Evolutionary conservation across 2,888 invertebrate genomes (phyloP).

Genomic region (Alsophila aescularia): DNA sequence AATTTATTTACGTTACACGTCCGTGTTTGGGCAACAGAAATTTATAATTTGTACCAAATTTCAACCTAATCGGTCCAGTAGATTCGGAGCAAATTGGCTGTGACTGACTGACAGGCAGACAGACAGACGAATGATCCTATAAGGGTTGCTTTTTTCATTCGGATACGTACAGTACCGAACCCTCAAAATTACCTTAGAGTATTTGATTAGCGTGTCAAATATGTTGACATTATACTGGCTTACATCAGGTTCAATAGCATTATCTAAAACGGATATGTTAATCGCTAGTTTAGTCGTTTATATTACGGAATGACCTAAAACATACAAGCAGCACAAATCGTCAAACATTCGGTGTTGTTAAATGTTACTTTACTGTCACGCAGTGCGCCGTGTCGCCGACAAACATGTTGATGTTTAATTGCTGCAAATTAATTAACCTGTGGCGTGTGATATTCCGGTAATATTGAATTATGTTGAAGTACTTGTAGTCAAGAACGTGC

Average conservation of each 20-base stretch:
- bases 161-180: too few species aligned
- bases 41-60: too few species aligned
- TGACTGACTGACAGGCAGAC: too few species aligned
- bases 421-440: constrained; percentile 78
- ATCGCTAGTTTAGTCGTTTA: neutral
- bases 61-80: too few species aligned
- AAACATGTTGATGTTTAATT: constrained; percentile 78
- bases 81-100: too few species aligned
- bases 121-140: too few species aligned
- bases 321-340: neutral
- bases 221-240: neutral
- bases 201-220: too few species aligned
- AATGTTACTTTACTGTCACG: constrained; percentile 53
- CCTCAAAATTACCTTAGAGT: too few species aligned
- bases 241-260: neutral
- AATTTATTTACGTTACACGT: too few species aligned
- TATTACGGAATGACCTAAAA: constrained; percentile 1
- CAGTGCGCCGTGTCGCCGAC: constrained; percentile 51
- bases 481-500: constrained; percentile 37
- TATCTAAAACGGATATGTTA: neutral
- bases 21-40: too few species aligned
- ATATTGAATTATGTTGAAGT: constrained; percentile 54
- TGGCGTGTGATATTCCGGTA: constrained; percentile 57
- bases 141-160: too few species aligned
- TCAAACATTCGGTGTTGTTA: constrained; percentile 52